Base-by-base conservation (phyloP, 2,113 vertebrate genomes). In the Semnornis frantzii region DNA sequence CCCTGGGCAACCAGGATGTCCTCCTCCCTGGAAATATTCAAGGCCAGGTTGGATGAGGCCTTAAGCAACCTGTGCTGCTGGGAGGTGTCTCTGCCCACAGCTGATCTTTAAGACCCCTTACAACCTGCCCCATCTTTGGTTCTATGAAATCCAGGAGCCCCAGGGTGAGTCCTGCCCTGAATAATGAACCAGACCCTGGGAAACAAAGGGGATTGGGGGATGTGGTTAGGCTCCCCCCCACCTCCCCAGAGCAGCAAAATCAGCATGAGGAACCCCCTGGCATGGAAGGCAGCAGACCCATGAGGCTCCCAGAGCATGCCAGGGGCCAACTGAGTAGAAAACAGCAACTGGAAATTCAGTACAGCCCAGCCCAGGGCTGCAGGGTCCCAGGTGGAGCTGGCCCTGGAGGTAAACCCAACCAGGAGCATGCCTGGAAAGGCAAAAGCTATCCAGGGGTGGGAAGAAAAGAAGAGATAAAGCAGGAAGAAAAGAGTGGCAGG, bases 131-230 rank as follows among this genome's bases (percentile, higher is more conserved):
- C 48, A 50, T 11, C 20, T 21, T 21, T 50, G 48, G 20, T 23
- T 23, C 48, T 50, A 11, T 23, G 20, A 55, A 55, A 28, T 15
- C 54, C 54, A 55, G 54, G 25, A 12, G 13, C 14, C 52, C 21
- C 1, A 9, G 48, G n/a, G 66, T 50, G 62, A 88, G 91, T n/a
- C 75, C 85, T 63, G 77, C 44, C 86, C 82, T 94, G 93, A 87
- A 91, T 89, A 94, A 96, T 71, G 70, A 82, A 93, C 90, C 82
- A 85, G 69, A 42, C 34, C 72, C 62, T 17, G 12, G 42, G 57
- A 90, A 89, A 95, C 92, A 95, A 95, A 96, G 79, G 30, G 39
- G 30, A 85, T 13, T 63, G 64, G 28, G 39, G 52, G 50, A 48
- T 33, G 64, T 2, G 3, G 58, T 7, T 5, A 0, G 17, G 4